Conservation (phyloP, 37 sponge, comb jelly and placozoan genomes). For the Cliona cf. orientalis region DNA sequence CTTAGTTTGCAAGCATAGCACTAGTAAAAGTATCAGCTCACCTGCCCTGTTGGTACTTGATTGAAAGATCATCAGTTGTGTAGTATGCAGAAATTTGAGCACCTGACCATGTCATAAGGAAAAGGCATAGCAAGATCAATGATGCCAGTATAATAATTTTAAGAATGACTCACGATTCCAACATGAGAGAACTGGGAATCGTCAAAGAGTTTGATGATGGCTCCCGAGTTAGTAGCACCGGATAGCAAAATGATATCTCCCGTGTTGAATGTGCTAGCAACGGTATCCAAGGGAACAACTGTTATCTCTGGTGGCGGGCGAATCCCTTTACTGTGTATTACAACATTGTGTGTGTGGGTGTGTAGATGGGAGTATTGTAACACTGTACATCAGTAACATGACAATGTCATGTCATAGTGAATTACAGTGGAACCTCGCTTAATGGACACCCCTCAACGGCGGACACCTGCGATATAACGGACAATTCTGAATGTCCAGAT, state of each 20-base stretch:
- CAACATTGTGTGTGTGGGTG: neutral
- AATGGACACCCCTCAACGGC: too few species aligned
- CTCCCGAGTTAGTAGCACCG: conserved; percentile 40
- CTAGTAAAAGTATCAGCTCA: too few species aligned
- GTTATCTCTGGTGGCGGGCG: conserved; percentile 2
- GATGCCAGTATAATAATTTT: too few species aligned
- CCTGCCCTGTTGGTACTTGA: conserved; percentile 77
- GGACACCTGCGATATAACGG: too few species aligned
- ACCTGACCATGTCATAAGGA: too few species aligned
- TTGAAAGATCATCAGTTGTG: conserved; percentile 58
- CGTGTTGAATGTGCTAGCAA: conserved; percentile 6
- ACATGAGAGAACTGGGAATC: conserved; percentile 71
- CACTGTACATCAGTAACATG: too few species aligned
- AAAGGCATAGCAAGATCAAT: too few species aligned
- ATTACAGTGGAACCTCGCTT: too few species aligned
- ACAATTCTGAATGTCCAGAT: too few species aligned
- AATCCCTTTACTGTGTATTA: conserved; percentile 33
- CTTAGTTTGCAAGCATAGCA: too few species aligned
- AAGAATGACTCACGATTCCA: conserved; percentile 55
- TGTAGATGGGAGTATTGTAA: too few species aligned
- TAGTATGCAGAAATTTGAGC: conserved; percentile 19
- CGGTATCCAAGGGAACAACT: conserved; percentile 8
- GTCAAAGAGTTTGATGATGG: conserved; percentile 79
- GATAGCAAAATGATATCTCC: conserved; percentile 56
- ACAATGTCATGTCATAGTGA: too few species aligned